Evolutionary conservation across 1,140 invertebrate species (phyloP).

Genomic region (Zaprionus tsacasi): DNA sequence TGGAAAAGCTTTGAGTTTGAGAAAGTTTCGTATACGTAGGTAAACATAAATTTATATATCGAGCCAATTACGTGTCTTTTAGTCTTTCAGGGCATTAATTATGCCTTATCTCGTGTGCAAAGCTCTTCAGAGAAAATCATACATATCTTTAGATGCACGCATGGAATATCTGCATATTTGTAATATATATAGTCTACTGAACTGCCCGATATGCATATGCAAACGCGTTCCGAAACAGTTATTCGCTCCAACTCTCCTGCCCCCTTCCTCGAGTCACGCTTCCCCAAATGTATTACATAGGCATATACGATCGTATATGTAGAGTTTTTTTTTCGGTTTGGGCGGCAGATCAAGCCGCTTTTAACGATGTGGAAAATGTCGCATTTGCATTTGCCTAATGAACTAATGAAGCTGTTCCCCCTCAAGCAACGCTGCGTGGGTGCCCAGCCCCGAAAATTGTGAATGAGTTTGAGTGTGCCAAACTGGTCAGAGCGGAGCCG

Average conservation of each 20-base stretch:
- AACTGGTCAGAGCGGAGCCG: constrained; percentile 7
- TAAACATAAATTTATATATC: background rate
- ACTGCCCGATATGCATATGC: too few relatives aligned
- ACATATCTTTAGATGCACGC: too few relatives aligned
- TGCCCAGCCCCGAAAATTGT: constrained; percentile 19
- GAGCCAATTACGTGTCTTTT: background rate
- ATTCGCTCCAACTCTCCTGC: background rate
- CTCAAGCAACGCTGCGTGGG: constrained; percentile 20
- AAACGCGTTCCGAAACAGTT: background rate
- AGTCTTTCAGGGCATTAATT: too few relatives aligned
- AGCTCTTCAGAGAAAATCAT: too few relatives aligned
- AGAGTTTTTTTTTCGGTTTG: background rate
- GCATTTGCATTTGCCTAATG: constrained; percentile 66
- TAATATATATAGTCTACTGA: too few relatives aligned
- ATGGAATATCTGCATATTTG: too few relatives aligned
- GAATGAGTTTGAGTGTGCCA: constrained; percentile 22
- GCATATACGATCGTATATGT: background rate
- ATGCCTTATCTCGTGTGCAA: too few relatives aligned
- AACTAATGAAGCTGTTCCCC: constrained; percentile 39
- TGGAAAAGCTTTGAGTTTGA: too few relatives aligned
- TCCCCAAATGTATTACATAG: background rate
- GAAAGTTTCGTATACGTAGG: background rate
- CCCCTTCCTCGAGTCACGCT: too few relatives aligned
- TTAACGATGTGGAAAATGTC: constrained; percentile 59
- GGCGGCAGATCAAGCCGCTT: constrained; percentile 23